Evolutionary conservation across 2,888 invertebrate genomes (phyloP), one percentile per base, ranked within the genome.

Genomic region (Stenotaenia linearis): DNA sequence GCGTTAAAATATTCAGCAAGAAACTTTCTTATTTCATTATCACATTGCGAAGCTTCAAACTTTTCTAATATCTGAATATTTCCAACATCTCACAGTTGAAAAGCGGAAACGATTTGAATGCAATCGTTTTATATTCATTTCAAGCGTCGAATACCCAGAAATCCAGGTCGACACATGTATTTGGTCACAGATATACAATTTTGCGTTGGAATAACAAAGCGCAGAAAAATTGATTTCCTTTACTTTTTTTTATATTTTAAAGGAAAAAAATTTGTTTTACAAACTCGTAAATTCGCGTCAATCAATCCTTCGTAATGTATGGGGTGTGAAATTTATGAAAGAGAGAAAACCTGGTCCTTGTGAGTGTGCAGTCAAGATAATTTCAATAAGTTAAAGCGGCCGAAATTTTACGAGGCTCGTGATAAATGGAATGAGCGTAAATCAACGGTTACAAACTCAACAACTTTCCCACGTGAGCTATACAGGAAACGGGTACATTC

Each of bases 381-480:
- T 69, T 69, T 69, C 69, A 69, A 50, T 69, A 69, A 69, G 69
- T 69, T 69, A 69, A 69, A 69, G 50, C 25, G 6, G 69, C 28
- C 10, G 25, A 69, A 23, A 69, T 69, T 69, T 69, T 69, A 69
- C 69, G 69, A 69, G 69, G n/a, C 28, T 69, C 69, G 69, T 69
- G 69, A 69, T 69, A 69, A 69, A 69, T 69, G 69, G 69, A 69
- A 28, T 5, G 28, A 23, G 25, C 69, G 28, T 69, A 69, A 69
- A 69, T 69, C 69, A 69, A 69, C 69, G 69, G 69, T 69, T 69
- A 69, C 69, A 69, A 69, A 69, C 69, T 69, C 69, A 69, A 69
- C 69, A 69, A 69, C 69, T 69, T 50, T 69, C 69, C 69, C 69
- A 69, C 28, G 69, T 69, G 69, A 69, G 69, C 69, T 25, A 69